These are phyloP conservation scores for Mythimna loreyi DNA, from an alignment of 2,888 invertebrate genomes.

Conservation along the genomic window DNA sequence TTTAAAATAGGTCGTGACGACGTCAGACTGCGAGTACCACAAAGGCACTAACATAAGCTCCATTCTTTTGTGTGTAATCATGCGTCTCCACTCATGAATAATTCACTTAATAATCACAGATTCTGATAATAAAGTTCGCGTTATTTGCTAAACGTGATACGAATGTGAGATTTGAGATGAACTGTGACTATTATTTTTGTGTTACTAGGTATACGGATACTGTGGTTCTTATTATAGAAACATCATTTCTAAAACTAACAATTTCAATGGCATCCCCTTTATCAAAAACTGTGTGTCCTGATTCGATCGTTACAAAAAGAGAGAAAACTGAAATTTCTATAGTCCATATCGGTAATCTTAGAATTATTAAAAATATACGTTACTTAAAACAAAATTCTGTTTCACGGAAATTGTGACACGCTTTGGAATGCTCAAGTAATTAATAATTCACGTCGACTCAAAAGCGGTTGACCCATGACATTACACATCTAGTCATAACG, in stretches of 20 bases:
- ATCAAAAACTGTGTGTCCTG: too few relatives aligned
- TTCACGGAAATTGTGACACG: slow-evolving; percentile 3
- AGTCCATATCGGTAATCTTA: too few relatives aligned
- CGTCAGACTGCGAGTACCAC: slow-evolving; percentile 44
- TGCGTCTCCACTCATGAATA: slow-evolving; percentile 57
- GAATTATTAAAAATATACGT: neutral
- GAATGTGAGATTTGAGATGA: slow-evolving; percentile 49
- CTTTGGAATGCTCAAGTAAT: slow-evolving; percentile 20
- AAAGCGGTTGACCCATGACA: slow-evolving; percentile 25
- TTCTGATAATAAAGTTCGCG: slow-evolving; percentile 53
- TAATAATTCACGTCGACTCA: neutral
- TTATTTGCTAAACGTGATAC: slow-evolving; percentile 60
- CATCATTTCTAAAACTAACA: neutral
- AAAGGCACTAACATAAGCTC: slow-evolving; percentile 45
- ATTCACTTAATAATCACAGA: slow-evolving; percentile 62
- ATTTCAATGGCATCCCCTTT: slow-evolving; percentile 1
- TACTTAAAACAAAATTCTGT: neutral
- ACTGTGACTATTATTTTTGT: slow-evolving; percentile 40
- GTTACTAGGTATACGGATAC: slow-evolving; percentile 43
- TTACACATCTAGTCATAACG: slow-evolving; percentile 23
- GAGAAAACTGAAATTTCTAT: neutral
- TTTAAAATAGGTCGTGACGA: slow-evolving; percentile 61
- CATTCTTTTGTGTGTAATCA: slow-evolving; percentile 63
- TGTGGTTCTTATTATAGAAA: slow-evolving; percentile 17
- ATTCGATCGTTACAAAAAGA: neutral